Percentiles rank a stretch among this genome's conserved stretches.
Conservation (phyloP, 2,888 invertebrate species). For the Nomada fucata region DNA sequence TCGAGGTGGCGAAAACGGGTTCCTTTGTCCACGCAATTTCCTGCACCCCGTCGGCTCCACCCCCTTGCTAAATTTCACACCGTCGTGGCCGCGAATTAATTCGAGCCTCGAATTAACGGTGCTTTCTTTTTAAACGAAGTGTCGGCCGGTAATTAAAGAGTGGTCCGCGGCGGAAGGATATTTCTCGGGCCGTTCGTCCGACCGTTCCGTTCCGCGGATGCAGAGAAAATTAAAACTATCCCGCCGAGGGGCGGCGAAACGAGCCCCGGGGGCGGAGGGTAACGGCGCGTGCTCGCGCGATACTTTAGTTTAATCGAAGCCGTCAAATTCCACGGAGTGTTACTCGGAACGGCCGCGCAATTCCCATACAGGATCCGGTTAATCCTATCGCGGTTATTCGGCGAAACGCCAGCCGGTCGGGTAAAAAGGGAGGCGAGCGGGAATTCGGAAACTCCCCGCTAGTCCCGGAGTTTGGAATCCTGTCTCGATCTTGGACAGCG, state of each 20-base stretch:
- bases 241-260: neutral
- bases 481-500: neutral
- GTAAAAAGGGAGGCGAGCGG: neutral
- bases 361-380: conserved; percentile 27
- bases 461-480: conserved; percentile 21
- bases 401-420: neutral
- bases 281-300: neutral
- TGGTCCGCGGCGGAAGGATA: conserved; percentile 28
- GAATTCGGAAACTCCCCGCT: conserved; percentile 29
- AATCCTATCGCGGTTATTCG: neutral
- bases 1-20: conserved; percentile 19
- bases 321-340: conserved; percentile 25
- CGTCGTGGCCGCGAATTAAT: conserved; percentile 29
- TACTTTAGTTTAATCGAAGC: neutral
- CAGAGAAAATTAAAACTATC: conserved; percentile 15
- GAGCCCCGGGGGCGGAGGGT: neutral
- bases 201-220: neutral
- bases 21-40: conserved; percentile 25
- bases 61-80: neutral
- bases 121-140: conserved; percentile 19
- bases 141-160: conserved; percentile 39
- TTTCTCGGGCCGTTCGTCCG: neutral
- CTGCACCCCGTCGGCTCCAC: conserved; percentile 5
- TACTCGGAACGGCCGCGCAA: conserved; percentile 31
- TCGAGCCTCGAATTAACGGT: conserved; percentile 26